These are phyloP conservation scores for Pseudomugil tenellus DNA, from an alignment of 2,797 vertebrate genomes.

Conservation along the genomic window DNA sequence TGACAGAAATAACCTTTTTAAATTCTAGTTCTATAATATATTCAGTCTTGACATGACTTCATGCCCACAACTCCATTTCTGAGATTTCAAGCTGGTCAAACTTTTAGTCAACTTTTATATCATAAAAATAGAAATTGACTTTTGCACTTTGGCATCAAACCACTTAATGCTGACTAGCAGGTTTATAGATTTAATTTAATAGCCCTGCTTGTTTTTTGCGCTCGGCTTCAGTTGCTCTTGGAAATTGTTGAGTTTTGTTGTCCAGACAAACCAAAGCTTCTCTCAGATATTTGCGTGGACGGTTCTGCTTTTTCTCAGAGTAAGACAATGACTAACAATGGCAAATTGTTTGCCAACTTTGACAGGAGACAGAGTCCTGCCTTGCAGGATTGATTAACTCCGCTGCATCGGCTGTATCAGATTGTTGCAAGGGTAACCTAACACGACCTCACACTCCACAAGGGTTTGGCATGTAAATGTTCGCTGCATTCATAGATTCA, in stretches of 20 bases:
- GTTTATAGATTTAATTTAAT: constrained; percentile 35
- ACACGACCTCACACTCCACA: background rate
- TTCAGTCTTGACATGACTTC: background rate
- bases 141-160: constrained; percentile 1
- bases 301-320: background rate
- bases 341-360: constrained; percentile 25
- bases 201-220: too few relatives aligned
- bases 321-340: constrained; percentile 20
- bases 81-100: too few relatives aligned
- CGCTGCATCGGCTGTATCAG: constrained; percentile 17
- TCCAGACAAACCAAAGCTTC: background rate
- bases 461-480: background rate
- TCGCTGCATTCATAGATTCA: constrained; percentile 37
- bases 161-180: constrained; percentile 4
- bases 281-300: constrained; percentile 32
- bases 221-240: background rate
- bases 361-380: constrained; percentile 29
- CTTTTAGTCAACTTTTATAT: constrained; percentile 15
- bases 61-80: too few relatives aligned
- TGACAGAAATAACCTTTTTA: too few relatives aligned
- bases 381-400: constrained; percentile 59
- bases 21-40: too few relatives aligned
- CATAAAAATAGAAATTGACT: background rate
- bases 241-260: constrained; percentile 20
- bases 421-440: constrained; percentile 21